These are phyloP conservation scores for Acanthornis magna DNA, from an alignment of 2,797 vertebrate genomes.

Conservation along the genomic window DNA sequence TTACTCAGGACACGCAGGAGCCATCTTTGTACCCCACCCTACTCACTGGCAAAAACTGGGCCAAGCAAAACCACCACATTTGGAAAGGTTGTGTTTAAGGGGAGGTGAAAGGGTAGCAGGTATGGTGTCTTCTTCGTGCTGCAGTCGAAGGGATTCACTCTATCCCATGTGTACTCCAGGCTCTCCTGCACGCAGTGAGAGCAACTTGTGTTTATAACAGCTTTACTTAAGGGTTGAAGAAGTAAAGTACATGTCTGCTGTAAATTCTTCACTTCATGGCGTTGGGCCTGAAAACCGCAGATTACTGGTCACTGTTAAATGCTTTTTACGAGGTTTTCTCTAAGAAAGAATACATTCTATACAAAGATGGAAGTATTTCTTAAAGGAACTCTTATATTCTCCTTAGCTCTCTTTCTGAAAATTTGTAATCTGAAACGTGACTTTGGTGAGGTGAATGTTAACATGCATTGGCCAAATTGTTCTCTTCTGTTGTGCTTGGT, in stretches of 20 bases:
- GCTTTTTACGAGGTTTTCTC: neutral
- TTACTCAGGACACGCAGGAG: no score
- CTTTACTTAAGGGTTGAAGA: neutral
- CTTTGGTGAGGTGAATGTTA: neutral
- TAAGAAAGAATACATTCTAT: neutral
- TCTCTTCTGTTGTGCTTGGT: neutral
- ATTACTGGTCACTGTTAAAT: neutral
- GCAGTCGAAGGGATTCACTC: accelerated
- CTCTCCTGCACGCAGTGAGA: neutral
- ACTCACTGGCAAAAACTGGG: no score
- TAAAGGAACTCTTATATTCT: neutral
- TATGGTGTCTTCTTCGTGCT: neutral
- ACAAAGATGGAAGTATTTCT: neutral
- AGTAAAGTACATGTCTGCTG: neutral
- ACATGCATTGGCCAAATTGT: neutral
- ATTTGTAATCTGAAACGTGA: neutral
- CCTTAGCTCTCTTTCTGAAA: neutral
- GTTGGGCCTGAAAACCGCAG: neutral
- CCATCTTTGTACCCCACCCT: no score
- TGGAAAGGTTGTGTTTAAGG: neutral
- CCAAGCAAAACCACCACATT: no score
- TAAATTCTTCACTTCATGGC: neutral
- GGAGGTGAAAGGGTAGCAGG: neutral
- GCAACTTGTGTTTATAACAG: neutral
- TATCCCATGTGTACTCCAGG: accelerated